These are phyloP conservation scores for Ctenochaetus hawaiiensis DNA, from an alignment of 2,797 vertebrate species.

Conservation along the genomic window DNA sequence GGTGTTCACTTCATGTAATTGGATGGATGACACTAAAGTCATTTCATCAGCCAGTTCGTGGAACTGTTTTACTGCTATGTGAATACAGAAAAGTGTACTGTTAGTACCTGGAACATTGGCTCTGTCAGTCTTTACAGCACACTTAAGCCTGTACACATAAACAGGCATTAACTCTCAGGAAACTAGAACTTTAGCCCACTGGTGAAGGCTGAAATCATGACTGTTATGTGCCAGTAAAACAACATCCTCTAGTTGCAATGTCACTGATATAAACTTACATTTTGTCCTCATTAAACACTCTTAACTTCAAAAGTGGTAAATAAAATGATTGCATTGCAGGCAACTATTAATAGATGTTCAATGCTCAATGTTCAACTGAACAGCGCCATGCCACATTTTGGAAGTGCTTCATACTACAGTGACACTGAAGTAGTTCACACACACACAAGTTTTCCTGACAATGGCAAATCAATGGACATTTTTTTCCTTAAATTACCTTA, in stretches of 20 bases:
- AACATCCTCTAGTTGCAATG: neutral
- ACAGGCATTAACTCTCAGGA: neutral
- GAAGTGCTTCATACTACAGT: neutral
- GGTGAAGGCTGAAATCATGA: neutral
- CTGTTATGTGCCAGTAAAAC: neutral
- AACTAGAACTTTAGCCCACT: neutral
- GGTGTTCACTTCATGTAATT: slow-evolving; percentile 24
- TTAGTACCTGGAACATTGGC: neutral
- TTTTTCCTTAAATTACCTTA: neutral
- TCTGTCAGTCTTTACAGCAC: neutral
- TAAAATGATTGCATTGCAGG: no score
- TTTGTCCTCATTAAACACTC: no score
- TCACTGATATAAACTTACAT: neutral
- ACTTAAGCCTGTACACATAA: neutral
- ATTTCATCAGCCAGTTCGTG: neutral
- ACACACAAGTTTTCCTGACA: neutral
- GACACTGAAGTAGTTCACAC: neutral
- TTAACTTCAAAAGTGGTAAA: neutral
- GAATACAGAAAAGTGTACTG: slow-evolving; percentile 1
- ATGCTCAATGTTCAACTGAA: neutral
- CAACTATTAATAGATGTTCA: neutral
- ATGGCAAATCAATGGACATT: neutral
- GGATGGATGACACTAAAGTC: slow-evolving; percentile 33
- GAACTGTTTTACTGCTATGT: neutral
- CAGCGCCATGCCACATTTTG: neutral